Percentiles rank a stretch among this genome's conserved stretches.
Evolutionary conservation across 2,888 invertebrate genomes (phyloP).

Genomic region (Agriopis leucophaearia): DNA sequence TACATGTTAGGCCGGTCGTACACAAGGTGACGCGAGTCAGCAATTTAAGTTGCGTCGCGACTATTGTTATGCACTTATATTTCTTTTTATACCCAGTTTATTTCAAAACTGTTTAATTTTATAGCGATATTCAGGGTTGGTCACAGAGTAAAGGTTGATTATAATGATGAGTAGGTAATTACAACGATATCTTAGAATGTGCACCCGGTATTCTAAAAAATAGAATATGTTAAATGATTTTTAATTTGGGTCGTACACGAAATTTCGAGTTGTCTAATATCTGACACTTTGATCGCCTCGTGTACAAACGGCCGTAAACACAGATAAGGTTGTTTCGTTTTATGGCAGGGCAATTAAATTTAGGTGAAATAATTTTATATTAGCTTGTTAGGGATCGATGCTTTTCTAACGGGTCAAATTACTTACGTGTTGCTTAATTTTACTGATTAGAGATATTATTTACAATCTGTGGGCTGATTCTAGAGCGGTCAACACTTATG

Average conservation of each 20-base stretch:
- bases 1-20: slow-evolving; percentile 47
- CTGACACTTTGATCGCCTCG: background rate
- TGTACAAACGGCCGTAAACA: background rate
- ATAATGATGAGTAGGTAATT: too few relatives aligned
- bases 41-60: too few relatives aligned
- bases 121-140: too few relatives aligned
- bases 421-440: slow-evolving; percentile 21
- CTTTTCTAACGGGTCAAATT: slow-evolving; percentile 6
- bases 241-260: too few relatives aligned
- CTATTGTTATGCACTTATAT: too few relatives aligned
- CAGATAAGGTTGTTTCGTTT: slow-evolving; percentile 25
- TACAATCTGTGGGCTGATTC: background rate
- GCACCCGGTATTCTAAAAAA: too few relatives aligned
- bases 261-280: background rate
- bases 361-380: slow-evolving; percentile 25
- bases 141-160: too few relatives aligned
- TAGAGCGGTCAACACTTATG: background rate
- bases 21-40: background rate
- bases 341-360: slow-evolving; percentile 31
- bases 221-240: too few relatives aligned
- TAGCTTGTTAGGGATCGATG: slow-evolving; percentile 10
- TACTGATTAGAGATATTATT: background rate
- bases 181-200: too few relatives aligned
- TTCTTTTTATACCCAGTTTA: too few relatives aligned
- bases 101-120: too few relatives aligned